Evolutionary conservation across 1,140 invertebrate genomes (phyloP), one percentile per base, ranked within the genome.

Genomic region (Diuraphis noxia): DNA sequence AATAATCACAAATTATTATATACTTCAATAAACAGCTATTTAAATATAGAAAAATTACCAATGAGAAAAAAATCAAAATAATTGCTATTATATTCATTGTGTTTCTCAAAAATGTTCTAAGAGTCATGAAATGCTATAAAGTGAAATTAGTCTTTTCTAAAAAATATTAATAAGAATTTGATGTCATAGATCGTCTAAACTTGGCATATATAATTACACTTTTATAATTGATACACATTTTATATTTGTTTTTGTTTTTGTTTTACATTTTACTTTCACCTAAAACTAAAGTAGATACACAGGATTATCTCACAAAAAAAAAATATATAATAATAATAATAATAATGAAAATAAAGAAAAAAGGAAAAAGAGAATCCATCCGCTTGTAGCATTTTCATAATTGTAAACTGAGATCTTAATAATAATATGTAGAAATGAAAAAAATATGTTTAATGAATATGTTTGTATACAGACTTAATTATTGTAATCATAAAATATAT

Each of bases 341-440:
- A 30, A 87, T 87, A 23, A 63, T 86, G 38, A 52, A 38, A 56
- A 56, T n/a, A 43, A 56, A 40, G 36, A 87, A 87, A 87, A 63
- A 88, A 85, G 43, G 41, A 84, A 41, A 56, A 87, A 86, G 36
- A 88, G 86, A 88, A 91, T 91, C 77, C 36, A 38, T 82, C 43
- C 72, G 43, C 19, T 90, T 79, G 63, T 43, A 77, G 88, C 88
- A 77, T 90, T 41, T 90, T 82, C 43, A 46, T 91, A 36, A n/a
- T 49, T 23, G 10, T 91, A 38, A 90, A 91, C 89, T 91, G 77
- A 91, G 89, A 91, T 91, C 89, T 91, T 91, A 91, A 91, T 91
- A 91, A 7, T 79, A 77, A 77, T 90, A 34, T n/a, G 82, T 90
- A 79, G 56, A 77, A 82, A 82, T 82, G 43, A 91, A 90, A 89